These are phyloP conservation scores for Morelia viridis DNA, from an alignment of 2,797 vertebrate genomes.

Conservation along the genomic window DNA sequence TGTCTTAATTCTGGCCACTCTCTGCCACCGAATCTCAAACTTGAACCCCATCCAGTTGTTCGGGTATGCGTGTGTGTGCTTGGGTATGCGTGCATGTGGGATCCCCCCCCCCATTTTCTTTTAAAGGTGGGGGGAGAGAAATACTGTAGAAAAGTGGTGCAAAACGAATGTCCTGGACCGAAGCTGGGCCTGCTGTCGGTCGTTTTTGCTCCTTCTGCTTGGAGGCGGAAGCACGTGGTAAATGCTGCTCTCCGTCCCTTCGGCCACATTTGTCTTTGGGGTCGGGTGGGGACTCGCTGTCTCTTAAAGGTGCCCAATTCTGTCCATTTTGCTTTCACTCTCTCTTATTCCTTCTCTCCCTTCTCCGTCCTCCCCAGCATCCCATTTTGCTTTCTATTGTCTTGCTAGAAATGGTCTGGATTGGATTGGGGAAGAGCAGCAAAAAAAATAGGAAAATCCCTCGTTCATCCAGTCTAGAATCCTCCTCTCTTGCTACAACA, in stretches of 20 bases:
- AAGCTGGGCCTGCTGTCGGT: neutral
- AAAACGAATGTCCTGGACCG: constrained; percentile 20
- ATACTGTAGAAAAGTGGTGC: constrained; percentile 16
- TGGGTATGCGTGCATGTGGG: neutral
- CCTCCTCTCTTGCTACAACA: neutral
- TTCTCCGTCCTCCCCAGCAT: neutral
- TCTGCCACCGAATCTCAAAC: neutral
- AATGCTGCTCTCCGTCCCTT: neutral
- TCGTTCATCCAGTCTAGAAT: neutral
- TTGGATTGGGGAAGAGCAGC: neutral
- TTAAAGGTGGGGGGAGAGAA: neutral
- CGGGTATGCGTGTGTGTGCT: neutral
- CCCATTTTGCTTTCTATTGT: neutral
- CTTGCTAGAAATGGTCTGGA: neutral
- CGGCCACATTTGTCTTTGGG: neutral
- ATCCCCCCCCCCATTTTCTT: neutral
- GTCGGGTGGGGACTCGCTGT: too few species aligned
- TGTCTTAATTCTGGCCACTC: neutral
- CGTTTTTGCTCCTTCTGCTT: neutral
- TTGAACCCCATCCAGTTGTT: neutral
- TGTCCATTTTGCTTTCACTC: neutral
- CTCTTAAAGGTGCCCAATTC: neutral
- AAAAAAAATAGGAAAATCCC: too few species aligned
- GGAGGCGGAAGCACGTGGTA: neutral
- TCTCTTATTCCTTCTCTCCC: neutral